Percentiles rank a stretch among this genome's conserved stretches.
These are phyloP conservation scores for Dinothrombium tinctorium DNA, from an alignment of 1,140 invertebrate species.

Conservation along the genomic window DNA sequence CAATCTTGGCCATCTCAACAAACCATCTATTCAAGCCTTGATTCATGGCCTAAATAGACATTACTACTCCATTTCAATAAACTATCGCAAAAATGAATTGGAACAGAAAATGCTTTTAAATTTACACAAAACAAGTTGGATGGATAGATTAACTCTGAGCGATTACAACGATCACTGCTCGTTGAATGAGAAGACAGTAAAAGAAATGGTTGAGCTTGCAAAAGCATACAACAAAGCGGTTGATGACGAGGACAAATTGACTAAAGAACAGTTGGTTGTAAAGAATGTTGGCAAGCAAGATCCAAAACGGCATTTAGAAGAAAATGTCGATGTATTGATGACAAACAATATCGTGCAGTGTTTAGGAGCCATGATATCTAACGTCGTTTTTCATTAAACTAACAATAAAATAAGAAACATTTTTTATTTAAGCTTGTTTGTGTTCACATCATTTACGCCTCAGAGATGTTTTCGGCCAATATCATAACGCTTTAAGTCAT, in stretches of 20 bases:
- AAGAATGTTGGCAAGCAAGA: conserved; percentile 99
- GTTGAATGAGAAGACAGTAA: conserved; percentile 59
- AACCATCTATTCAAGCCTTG: conserved; percentile 93
- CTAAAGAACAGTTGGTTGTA: conserved; percentile 94
- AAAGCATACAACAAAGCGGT: conserved; percentile 97
- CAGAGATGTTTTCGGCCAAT: too few relatives aligned
- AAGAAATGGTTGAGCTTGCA: conserved; percentile 87
- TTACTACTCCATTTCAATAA: conserved; percentile 99
- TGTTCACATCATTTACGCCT: too few relatives aligned
- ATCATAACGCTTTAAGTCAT: too few relatives aligned
- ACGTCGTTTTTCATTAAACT: conserved; percentile 72
- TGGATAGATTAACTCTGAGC: conserved; percentile 80
- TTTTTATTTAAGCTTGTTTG: too few relatives aligned
- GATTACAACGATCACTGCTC: conserved; percentile 87
- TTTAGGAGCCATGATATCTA: conserved; percentile 93
- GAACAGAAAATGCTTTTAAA: conserved; percentile 98
- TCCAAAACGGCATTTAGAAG: conserved; percentile 97
- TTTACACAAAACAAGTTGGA: conserved; percentile 98
- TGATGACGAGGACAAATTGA: conserved; percentile 99
- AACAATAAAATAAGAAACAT: too few relatives aligned
- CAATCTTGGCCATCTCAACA: conserved; percentile 92
- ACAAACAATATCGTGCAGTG: conserved; percentile 96
- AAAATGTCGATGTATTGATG: conserved; percentile 93
- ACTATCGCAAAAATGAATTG: conserved; percentile 94
- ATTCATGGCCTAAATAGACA: conserved; percentile 97